Percentiles rank a stretch among this genome's conserved stretches.
phyloP scores from a whole-genome alignment of 2,113 vertebrate species.

The Hirundichthys speculiger region DNA sequence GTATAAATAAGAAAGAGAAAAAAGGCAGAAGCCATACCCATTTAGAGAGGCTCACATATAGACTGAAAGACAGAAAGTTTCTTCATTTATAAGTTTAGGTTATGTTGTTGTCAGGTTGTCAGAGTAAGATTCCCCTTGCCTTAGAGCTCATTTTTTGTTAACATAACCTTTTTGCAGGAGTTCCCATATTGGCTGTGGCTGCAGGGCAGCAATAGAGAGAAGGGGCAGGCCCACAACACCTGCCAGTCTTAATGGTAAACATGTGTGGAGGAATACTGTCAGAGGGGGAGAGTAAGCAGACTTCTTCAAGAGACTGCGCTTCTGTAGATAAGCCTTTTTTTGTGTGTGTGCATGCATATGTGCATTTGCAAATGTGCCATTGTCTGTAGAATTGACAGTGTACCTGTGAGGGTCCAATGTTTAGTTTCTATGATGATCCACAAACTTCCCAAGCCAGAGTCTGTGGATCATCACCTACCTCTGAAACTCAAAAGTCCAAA shows the following conservation, averaged over 20 bases:
- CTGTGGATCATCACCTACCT: constrained; percentile 31
- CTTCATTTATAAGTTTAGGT: constrained; percentile 14
- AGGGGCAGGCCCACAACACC: constrained; percentile 74
- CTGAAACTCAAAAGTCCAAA: constrained; percentile 26
- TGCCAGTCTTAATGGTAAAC: constrained; percentile 81
- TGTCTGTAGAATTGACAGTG: constrained; percentile 4
- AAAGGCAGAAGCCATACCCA: background rate
- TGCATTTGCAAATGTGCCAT: background rate
- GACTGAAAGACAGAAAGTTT: background rate
- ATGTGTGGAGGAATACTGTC: constrained; percentile 54
- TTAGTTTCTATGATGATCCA: background rate
- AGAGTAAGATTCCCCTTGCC: constrained; percentile 15
- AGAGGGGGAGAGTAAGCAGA: constrained; percentile 24
- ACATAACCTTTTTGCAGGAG: constrained; percentile 57
- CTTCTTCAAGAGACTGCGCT: constrained; percentile 40
- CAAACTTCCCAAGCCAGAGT: background rate
- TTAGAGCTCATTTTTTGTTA: constrained; percentile 42
- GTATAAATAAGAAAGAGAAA: constrained; percentile 3
- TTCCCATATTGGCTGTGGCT: constrained; percentile 48
- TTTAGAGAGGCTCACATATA: constrained; percentile 5
- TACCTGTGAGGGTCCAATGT: background rate
- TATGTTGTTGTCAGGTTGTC: constrained; percentile 15
- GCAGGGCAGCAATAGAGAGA: constrained; percentile 68
- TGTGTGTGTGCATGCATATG: background rate
- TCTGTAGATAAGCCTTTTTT: constrained; percentile 25